Evolutionary conservation across 2,888 invertebrate genomes (phyloP), one percentile per base, ranked within the genome.

Genomic region (Erpobdella octoculata): DNA sequence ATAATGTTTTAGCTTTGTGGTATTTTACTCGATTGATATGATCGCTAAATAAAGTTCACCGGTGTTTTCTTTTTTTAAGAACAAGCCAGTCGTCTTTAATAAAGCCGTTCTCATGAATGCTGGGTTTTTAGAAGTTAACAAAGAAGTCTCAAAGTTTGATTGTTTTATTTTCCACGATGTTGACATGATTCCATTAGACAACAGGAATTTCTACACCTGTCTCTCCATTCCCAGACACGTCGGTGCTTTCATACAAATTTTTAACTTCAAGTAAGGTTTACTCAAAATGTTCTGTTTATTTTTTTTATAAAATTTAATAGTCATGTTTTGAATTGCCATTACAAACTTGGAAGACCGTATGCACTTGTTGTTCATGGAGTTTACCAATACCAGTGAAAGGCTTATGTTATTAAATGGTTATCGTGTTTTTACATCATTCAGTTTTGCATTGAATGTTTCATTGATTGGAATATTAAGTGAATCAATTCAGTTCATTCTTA

Each of bases 151-250:
- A n/a, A 9, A 64, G 31, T 72, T 65, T 64, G 72, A 72, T 53
- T 74, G 74, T 35, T 70, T 53, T 68, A 68, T 74, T 37, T 74
- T 74, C 68, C 74, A 74, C 64, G 74, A 74, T 46, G 74, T 74
- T 0, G 74, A 74, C 62, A 64, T 72, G 71, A 25, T 72, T 9
- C 71, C 72, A 5, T 71, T 73, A n/a, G 67, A 66, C n/a, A 61
- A 58, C 4, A 36, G 33, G 15, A 71, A 73, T 46, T 66, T 72
- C 61, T 74, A 74, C 71, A 38, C 46, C 35, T 74, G 74, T 35
- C 37, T 53, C 12, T 62, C 67, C 35, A 71, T 21, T n/a, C 72
- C 72, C 6, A 46, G 72, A 31, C 74, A 74, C 48, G 9, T 74
- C 25, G 72, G 71, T 9, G 66, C 67, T 37, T 61, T 64, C 62